Evolutionary conservation across 2,797 vertebrate species (phyloP).

Genomic region (Hirundo rustica): DNA sequence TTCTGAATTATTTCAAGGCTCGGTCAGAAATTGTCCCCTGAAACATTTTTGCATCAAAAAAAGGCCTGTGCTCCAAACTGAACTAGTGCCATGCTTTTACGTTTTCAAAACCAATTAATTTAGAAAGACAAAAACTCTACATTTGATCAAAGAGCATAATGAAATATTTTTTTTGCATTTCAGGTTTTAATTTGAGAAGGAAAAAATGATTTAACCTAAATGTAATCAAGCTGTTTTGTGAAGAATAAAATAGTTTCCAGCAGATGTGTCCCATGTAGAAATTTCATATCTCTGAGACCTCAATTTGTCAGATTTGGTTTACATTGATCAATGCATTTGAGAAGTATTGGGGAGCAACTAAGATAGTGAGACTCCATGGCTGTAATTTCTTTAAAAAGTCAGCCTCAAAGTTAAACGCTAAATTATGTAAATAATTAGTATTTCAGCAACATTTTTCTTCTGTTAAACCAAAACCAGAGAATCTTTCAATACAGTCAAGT

Average conservation of each 20-base stretch:
- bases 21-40: conserved; percentile 26
- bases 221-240: conserved; percentile 61
- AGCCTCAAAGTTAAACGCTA: not conserved
- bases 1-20: not conserved
- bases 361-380: not conserved
- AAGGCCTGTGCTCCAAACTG: not conserved
- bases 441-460: not conserved
- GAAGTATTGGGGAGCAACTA: not conserved
- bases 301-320: conserved; percentile 13
- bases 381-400: not conserved
- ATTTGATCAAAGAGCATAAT: conserved; percentile 46
- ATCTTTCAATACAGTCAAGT: not conserved
- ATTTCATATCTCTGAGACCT: not conserved
- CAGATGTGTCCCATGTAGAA: conserved; percentile 15
- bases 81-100: not conserved
- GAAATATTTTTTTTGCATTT: conserved; percentile 30
- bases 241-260: conserved; percentile 44
- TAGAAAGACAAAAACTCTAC: not conserved
- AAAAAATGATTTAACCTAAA: conserved; percentile 36
- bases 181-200: conserved; percentile 57
- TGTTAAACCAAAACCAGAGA: not conserved
- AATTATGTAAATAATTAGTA: not conserved
- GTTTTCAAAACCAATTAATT: conserved; percentile 38
- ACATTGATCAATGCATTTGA: not conserved
- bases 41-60: not conserved